Evolutionary conservation across 2,797 vertebrate species (phyloP), one percentile per base, ranked within the genome.

Genomic region (Crenuchus spilurus): DNA sequence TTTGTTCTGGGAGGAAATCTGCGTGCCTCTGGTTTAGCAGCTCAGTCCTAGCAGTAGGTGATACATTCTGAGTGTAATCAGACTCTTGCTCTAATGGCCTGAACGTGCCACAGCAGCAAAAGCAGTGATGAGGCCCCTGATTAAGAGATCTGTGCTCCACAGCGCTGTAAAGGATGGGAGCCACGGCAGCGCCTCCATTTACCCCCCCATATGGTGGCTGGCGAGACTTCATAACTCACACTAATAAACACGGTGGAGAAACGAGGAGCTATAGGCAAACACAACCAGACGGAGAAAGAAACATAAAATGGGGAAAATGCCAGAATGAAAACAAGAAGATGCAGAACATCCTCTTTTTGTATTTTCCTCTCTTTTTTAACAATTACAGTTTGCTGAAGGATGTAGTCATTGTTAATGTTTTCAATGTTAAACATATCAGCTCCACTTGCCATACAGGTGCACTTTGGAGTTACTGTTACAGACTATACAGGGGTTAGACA

Each of bases 41-140:
- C 84, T 85, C 84, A 11, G 65, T 72, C 83, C 82, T 82, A 82
- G 85, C 84, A 74, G 80, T 67, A 57, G 58, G 84, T 78, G 79
- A 85, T 89, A 88, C 89, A 87, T 91, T 92, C 90, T 84, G 84
- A 84, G 89, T 89, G 87, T 91, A 92, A 93, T 92, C 87, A 85
- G 88, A 83, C 84, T 79, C 76, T 4, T 80, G 87, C 85, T 87
- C 84, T 92, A 91, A 92, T 88, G 86, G 90, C 84, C 85, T 80
- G 84, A 90, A 89, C 84, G 89, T 90, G 88, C 84, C 83, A 88
- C 85, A 90, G 88, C 87, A 88, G 86, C 80, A 82, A 67, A 87
- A 86, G 89, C 87, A 87, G 83, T 91, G 90, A 92, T 91, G 87
- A 88, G 18, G 60, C 81, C 84, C 85, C 82, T 92, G 90, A 93